Evolutionary conservation across 1,140 invertebrate species (phyloP).

Genomic region (Drosophila virilis): DNA sequence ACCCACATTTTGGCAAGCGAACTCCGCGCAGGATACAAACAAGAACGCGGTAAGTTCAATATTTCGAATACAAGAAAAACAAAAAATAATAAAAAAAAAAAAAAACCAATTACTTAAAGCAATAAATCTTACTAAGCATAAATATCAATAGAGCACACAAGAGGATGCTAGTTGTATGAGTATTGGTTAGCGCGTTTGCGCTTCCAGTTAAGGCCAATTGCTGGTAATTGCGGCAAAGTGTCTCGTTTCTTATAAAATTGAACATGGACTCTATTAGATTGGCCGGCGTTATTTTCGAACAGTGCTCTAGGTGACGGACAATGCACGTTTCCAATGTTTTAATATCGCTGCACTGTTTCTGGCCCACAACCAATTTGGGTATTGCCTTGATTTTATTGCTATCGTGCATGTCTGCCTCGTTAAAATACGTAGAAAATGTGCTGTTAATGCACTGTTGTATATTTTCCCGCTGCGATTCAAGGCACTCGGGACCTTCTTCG

Average conservation of each 20-base stretch:
- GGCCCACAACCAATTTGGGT: conserved; percentile 70
- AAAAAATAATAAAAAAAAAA: background rate
- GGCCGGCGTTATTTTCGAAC: conserved; percentile 89
- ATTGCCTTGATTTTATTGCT: conserved; percentile 59
- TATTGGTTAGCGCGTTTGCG: background rate
- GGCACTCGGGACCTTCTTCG: conserved; percentile 90
- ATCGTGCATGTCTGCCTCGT: conserved; percentile 71
- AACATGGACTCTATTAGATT: conserved; percentile 92
- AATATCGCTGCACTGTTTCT: conserved; percentile 85
- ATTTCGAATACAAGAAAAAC: background rate
- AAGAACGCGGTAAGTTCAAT: background rate
- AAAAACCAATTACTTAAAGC: conserved; percentile 13
- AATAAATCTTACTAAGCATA: conserved; percentile 3
- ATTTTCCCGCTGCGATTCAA: conserved; percentile 86
- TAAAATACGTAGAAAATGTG: conserved; percentile 85
- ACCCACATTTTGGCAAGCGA: background rate
- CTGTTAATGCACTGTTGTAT: conserved; percentile 88
- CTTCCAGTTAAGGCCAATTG: conserved; percentile 39
- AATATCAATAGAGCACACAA: conserved; percentile 3
- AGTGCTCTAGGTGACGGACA: conserved; percentile 88
- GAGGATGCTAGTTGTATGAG: conserved; percentile 3
- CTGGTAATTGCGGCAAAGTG: conserved; percentile 71
- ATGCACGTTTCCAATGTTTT: conserved; percentile 87
- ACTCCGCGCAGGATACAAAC: no score
- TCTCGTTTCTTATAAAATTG: conserved; percentile 86